Percentiles rank a stretch among this genome's conserved stretches.
These are phyloP conservation scores for Leptopilina clavipes DNA, from an alignment of 1,140 invertebrate species.

Conservation along the genomic window DNA sequence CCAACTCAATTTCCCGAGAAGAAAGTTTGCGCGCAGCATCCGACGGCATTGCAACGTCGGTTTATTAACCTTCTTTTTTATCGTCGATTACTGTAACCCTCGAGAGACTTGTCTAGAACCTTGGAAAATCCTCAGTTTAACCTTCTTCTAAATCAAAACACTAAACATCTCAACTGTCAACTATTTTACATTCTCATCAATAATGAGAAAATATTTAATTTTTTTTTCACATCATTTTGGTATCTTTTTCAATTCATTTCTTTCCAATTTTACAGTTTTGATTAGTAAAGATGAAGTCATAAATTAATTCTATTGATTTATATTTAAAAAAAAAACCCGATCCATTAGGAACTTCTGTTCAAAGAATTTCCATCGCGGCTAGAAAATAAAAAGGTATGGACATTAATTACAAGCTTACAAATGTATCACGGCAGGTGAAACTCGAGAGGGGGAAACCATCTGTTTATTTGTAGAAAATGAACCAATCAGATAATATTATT, in stretches of 20 bases:
- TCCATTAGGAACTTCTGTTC: neutral
- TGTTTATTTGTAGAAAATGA: constrained; percentile 21
- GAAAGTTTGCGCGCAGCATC: constrained; percentile 55
- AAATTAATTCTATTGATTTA: constrained; percentile 17
- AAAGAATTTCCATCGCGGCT: constrained; percentile 10
- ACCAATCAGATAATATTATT: constrained; percentile 1
- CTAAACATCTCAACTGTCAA: neutral
- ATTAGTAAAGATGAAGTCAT: neutral
- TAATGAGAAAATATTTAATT: neutral
- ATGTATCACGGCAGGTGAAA: constrained; percentile 18
- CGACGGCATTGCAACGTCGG: constrained; percentile 14
- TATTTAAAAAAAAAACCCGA: constrained; percentile 9
- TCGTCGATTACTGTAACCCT: constrained; percentile 12
- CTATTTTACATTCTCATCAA: too few relatives aligned
- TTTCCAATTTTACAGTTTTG: too few relatives aligned
- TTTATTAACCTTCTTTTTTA: constrained; percentile 30
- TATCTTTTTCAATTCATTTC: too few relatives aligned
- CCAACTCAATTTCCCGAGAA: constrained; percentile 67
- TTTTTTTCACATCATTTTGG: too few relatives aligned
- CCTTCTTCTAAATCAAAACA: neutral
- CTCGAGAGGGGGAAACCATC: neutral
- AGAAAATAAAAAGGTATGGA: neutral
- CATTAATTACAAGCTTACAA: constrained; percentile 20
- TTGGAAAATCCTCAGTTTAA: neutral
- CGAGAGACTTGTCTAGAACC: neutral